Evolutionary conservation across 2,888 invertebrate species (phyloP).

Genomic region (Philonicus albiceps): DNA sequence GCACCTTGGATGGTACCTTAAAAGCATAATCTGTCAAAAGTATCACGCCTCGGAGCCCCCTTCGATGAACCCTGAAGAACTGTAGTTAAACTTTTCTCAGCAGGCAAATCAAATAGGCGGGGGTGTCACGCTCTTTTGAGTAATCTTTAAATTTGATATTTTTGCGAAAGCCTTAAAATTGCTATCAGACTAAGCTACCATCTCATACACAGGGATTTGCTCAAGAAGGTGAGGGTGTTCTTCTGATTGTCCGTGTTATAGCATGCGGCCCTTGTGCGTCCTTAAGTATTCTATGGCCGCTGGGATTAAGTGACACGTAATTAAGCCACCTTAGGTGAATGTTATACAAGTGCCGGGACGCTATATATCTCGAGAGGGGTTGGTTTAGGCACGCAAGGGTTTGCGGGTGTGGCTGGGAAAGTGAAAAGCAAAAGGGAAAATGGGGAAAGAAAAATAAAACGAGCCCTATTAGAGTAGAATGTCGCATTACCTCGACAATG

Average conservation of each 20-base stretch:
- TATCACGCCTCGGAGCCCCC: not conserved
- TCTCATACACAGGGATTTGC: not conserved
- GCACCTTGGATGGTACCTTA: not conserved
- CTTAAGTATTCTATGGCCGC: not conserved
- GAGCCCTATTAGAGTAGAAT: not conserved
- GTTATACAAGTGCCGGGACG: conserved; percentile 1
- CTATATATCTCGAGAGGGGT: not conserved
- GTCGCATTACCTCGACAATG: not conserved
- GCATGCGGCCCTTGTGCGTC: not conserved
- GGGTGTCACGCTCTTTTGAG: not conserved
- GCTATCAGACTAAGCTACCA: not conserved
- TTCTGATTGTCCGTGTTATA: conserved; percentile 14
- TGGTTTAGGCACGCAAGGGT: not conserved
- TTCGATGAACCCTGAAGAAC: not conserved
- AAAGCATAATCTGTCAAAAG: not conserved
- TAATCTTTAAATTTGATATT: conserved; percentile 12
- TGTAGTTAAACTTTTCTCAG: not conserved
- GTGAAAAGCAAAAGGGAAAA: not conserved
- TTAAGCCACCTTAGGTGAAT: conserved; percentile 18
- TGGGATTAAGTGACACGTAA: conserved; percentile 31
- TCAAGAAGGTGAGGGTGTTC: not conserved
- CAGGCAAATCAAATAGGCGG: not conserved
- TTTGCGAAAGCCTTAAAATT: not conserved
- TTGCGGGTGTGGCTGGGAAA: not conserved
- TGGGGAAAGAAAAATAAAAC: not conserved